A percentile compares a stretch with the other conserved stretches of the same genome.
phyloP scores from a whole-genome alignment of 2,113 vertebrate species.

The Hypanus sabinus region DNA sequence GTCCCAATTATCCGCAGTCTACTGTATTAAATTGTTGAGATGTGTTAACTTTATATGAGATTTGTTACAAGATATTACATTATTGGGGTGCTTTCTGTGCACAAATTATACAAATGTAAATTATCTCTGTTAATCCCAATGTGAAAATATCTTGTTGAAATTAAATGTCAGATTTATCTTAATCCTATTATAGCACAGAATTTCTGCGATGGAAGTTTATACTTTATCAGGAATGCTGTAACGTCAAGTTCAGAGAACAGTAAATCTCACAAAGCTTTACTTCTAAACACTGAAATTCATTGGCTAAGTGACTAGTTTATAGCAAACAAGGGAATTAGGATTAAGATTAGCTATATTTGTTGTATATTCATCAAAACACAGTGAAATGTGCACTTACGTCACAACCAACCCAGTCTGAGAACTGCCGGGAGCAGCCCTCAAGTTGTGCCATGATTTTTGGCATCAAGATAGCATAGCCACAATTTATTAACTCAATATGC shows the following conservation, averaged over 20 bases:
- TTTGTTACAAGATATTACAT: not conserved
- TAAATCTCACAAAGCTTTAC: not conserved
- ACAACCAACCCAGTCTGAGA: too few relatives aligned
- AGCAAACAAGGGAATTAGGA: not conserved
- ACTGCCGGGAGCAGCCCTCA: too few relatives aligned
- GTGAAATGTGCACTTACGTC: not conserved
- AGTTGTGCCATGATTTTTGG: too few relatives aligned
- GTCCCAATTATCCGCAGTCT: too few relatives aligned
- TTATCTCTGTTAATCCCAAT: conserved; percentile 1
- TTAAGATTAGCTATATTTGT: not conserved
- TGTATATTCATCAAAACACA: not conserved
- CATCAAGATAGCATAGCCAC: too few relatives aligned
- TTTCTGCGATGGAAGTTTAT: not conserved
- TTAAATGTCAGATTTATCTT: conserved; percentile 8
- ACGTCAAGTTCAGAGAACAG: not conserved
- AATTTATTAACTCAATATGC: too few relatives aligned
- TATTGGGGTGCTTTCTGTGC: not conserved
- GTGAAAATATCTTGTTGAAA: not conserved
- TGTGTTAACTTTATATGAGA: not conserved
- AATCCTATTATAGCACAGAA: not conserved
- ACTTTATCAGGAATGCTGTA: not conserved
- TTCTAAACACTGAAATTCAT: not conserved
- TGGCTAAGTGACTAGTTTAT: not conserved
- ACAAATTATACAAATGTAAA: conserved; percentile 17
- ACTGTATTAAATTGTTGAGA: not conserved